These are phyloP conservation scores for Lordiphosa collinella DNA, from an alignment of 1,140 invertebrate genomes.

Conservation along the genomic window DNA sequence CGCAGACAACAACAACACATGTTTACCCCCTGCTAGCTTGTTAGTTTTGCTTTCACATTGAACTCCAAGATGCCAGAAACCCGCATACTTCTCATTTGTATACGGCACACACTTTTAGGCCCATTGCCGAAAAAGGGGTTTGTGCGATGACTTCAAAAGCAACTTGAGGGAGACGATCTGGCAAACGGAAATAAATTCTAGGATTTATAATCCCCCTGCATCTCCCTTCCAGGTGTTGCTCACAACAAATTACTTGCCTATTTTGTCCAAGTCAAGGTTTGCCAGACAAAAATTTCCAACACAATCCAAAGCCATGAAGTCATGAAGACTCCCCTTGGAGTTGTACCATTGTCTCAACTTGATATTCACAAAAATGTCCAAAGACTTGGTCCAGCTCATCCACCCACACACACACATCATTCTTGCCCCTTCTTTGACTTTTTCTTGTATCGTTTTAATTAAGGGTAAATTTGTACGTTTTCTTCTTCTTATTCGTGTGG, in stretches of 20 bases:
- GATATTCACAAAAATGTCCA: constrained; percentile 55
- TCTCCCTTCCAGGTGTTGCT: constrained; percentile 53
- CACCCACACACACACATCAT: neutral
- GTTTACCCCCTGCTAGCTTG: constrained; percentile 8
- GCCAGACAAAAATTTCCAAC: constrained; percentile 19
- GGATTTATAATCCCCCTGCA: constrained; percentile 51
- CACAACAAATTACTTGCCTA: constrained; percentile 67
- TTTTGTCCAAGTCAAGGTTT: constrained; percentile 63
- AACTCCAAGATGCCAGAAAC: constrained; percentile 67
- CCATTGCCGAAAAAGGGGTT: constrained; percentile 52
- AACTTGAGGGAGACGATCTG: constrained; percentile 11
- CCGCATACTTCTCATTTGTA: constrained; percentile 59
- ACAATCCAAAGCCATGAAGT: constrained; percentile 1
- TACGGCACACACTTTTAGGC: constrained; percentile 22
- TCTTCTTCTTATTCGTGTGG: constrained; percentile 55
- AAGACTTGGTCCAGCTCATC: constrained; percentile 33
- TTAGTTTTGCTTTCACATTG: constrained; percentile 53
- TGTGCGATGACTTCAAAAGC: constrained; percentile 65
- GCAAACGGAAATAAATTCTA: constrained; percentile 63
- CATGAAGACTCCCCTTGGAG: constrained; percentile 54
- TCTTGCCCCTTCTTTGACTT: constrained; percentile 8
- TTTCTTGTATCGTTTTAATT: constrained; percentile 67
- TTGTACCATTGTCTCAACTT: constrained; percentile 34
- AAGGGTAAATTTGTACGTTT: constrained; percentile 65
- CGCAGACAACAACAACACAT: constrained; percentile 40